Percentiles rank a stretch among this genome's conserved stretches.
These are phyloP conservation scores for Hydropsyche tenuis DNA, from an alignment of 1,140 invertebrate genomes.

Conservation along the genomic window DNA sequence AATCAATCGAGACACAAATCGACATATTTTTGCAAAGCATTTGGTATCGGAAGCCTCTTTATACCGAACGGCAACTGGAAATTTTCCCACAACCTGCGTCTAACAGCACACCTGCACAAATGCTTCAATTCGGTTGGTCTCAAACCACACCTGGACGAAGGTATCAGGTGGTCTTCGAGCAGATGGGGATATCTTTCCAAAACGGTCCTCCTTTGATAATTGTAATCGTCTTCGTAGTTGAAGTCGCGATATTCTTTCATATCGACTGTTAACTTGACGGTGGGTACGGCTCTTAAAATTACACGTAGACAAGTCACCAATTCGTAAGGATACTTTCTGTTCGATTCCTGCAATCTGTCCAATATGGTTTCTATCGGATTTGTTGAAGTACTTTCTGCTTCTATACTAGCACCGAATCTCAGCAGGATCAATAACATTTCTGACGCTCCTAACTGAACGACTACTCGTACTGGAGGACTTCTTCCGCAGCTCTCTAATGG, in stretches of 20 bases:
- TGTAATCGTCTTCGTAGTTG: constrained; percentile 57
- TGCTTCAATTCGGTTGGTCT: constrained; percentile 64
- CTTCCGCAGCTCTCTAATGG: constrained; percentile 79
- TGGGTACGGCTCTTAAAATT: constrained; percentile 68
- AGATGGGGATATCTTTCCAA: constrained; percentile 70
- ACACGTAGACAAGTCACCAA: constrained; percentile 71
- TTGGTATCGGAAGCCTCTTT: constrained; percentile 69
- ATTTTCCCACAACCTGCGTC: constrained; percentile 69
- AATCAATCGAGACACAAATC: constrained; percentile 74
- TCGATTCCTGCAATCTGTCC: constrained; percentile 69
- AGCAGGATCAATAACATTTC: constrained; percentile 77
- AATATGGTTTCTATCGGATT: constrained; percentile 66
- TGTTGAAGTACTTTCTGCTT: constrained; percentile 59
- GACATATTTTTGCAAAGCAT: constrained; percentile 69
- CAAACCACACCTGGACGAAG: constrained; percentile 59
- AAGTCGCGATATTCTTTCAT: constrained; percentile 53
- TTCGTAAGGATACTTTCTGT: constrained; percentile 69
- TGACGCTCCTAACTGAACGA: constrained; percentile 72
- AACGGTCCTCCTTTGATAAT: constrained; percentile 63
- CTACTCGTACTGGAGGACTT: constrained; percentile 71
- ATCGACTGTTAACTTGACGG: constrained; percentile 56
- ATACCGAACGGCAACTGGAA: constrained; percentile 78
- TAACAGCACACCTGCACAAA: constrained; percentile 70
- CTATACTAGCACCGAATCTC: constrained; percentile 70
- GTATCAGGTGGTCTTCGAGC: constrained; percentile 68